Evolutionary conservation across 2,888 invertebrate species (phyloP).

Genomic region (Eupithecia subumbrata): DNA sequence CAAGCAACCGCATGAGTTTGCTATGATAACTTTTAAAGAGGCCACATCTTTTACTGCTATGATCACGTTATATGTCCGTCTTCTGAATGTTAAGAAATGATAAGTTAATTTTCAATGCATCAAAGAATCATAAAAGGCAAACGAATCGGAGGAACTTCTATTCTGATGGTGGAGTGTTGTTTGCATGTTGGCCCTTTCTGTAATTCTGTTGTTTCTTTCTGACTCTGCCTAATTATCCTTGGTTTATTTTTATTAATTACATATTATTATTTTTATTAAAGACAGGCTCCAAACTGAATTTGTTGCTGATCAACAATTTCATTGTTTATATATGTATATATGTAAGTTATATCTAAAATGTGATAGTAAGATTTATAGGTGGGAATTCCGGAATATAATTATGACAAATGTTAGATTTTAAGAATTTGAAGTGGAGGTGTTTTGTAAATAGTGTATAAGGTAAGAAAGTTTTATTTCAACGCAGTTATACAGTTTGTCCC

Average conservation of each 20-base stretch:
- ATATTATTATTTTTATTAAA: no score
- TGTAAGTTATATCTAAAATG: slow-evolving; percentile 44
- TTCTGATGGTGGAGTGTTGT: neutral
- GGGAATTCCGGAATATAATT: slow-evolving; percentile 24
- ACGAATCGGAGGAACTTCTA: neutral
- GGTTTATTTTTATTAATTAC: no score
- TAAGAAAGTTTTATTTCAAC: neutral
- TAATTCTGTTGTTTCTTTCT: neutral
- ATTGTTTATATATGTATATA: neutral
- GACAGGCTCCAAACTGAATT: neutral
- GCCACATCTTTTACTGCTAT: neutral
- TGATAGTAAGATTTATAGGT: slow-evolving; percentile 44
- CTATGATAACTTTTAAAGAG: neutral
- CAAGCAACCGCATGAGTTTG: slow-evolving; percentile 3
- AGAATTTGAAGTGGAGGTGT: slow-evolving; percentile 5
- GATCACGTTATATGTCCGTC: neutral
- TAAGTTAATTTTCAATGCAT: neutral
- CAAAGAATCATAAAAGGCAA: neutral
- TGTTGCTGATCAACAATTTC: neutral
- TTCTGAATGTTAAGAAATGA: neutral
- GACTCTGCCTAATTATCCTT: neutral
- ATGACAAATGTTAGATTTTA: slow-evolving; percentile 19
- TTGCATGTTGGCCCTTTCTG: neutral
- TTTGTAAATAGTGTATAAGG: slow-evolving; percentile 23
- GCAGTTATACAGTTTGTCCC: neutral